phyloP scores from a whole-genome alignment of 2,113 vertebrate species.

The Monarcha castaneiventris region DNA sequence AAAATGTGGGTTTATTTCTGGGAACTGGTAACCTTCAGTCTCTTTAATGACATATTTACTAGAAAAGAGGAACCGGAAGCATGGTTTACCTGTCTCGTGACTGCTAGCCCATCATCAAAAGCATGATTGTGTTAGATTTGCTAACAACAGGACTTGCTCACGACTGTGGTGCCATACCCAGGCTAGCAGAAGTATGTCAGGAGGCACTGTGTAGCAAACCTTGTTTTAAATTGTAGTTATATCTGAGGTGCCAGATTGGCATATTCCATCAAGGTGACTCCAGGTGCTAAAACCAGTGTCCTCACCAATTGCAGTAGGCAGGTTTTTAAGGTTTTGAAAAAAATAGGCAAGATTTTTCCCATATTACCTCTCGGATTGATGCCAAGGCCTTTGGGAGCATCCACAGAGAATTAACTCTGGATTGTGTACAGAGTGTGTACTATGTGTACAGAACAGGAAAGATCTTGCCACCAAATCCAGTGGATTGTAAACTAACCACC shows the following conservation, averaged over 20 bases:
- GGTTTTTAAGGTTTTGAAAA: neutral
- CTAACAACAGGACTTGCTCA: neutral
- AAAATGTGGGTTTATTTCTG: neutral
- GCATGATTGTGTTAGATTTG: neutral
- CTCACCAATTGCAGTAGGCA: neutral
- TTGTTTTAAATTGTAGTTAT: neutral
- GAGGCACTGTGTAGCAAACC: neutral
- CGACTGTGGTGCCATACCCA: rapidly evolving
- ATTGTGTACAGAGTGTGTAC: no score
- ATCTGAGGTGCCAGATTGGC: neutral
- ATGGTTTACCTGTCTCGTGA: neutral
- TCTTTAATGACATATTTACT: neutral
- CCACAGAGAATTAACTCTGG: neutral
- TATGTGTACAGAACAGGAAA: neutral
- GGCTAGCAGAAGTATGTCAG: neutral
- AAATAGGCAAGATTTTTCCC: neutral
- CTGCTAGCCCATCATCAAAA: neutral
- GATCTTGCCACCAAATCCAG: neutral
- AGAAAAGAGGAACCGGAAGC: neutral
- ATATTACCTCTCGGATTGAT: neutral
- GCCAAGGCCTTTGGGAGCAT: neutral
- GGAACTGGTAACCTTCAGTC: neutral
- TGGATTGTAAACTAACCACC: neutral
- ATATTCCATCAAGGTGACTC: neutral
- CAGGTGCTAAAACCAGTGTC: neutral